A percentile compares a stretch with the other conserved stretches of the same genome.
phyloP scores from a whole-genome alignment of 1,140 invertebrate species.

The Hyles vespertilio region DNA sequence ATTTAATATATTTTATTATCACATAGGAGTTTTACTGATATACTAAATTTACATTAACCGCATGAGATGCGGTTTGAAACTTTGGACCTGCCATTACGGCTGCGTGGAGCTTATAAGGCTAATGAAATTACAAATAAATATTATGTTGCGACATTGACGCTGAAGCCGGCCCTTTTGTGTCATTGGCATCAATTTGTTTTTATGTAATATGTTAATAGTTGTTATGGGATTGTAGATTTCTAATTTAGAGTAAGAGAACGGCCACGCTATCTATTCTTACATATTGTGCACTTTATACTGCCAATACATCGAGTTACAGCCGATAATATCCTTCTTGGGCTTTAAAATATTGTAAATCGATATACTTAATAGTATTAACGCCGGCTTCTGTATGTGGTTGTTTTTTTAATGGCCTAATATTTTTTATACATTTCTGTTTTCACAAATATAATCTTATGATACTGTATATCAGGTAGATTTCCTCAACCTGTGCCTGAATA shows the following conservation, averaged over 20 bases:
- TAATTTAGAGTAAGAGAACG: too few relatives aligned
- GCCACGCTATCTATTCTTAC: too few relatives aligned
- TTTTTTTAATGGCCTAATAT: conserved; percentile 11
- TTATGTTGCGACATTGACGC: too few relatives aligned
- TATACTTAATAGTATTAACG: neutral
- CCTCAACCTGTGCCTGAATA: conserved; percentile 51
- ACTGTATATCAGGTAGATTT: conserved; percentile 17
- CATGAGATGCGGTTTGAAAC: conserved; percentile 59
- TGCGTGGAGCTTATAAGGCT: conserved; percentile 48
- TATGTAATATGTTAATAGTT: too few relatives aligned
- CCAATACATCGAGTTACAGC: too few relatives aligned
- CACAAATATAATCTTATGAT: neutral
- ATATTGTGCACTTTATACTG: too few relatives aligned
- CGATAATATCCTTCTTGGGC: too few relatives aligned
- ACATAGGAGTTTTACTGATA: conserved; percentile 70
- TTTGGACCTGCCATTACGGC: conserved; percentile 47
- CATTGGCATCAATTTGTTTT: too few relatives aligned
- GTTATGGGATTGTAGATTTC: too few relatives aligned
- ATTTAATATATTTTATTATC: conserved; percentile 76
- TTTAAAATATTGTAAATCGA: too few relatives aligned
- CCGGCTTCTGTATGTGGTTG: neutral
- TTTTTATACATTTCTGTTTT: conserved; percentile 3
- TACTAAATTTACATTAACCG: conserved; percentile 61
- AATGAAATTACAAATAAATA: too few relatives aligned
- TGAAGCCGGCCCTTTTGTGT: too few relatives aligned